These are phyloP conservation scores for Opisthocomus hoazin DNA, from an alignment of 2,113 vertebrate species.

Conservation along the genomic window DNA sequence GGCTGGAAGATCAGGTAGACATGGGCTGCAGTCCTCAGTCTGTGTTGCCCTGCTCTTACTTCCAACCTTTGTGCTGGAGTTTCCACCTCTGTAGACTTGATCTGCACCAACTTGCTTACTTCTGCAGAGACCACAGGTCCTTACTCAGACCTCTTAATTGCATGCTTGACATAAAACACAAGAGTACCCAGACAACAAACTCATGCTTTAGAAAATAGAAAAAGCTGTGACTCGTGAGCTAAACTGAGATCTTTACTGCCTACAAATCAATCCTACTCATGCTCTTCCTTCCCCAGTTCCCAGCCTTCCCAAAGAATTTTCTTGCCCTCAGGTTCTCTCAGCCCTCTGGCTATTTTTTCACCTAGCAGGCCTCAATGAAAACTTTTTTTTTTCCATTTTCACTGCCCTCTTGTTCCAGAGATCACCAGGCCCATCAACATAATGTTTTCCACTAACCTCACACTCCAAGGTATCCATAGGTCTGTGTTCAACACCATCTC, in stretches of 20 bases:
- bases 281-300: not conserved
- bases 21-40: not conserved
- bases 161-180: not conserved
- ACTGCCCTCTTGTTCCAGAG: not conserved
- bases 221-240: not conserved
- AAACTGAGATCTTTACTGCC: not conserved
- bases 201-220: not conserved
- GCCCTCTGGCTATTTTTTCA: not conserved
- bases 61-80: not conserved
- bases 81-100: not conserved
- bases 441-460: not conserved
- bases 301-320: not conserved
- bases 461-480: not conserved
- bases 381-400: not conserved
- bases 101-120: not conserved
- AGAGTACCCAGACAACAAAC: not conserved
- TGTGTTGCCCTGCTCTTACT: not conserved
- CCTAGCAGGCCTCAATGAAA: not conserved
- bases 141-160: not conserved
- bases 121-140: not conserved
- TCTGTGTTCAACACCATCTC: not conserved
- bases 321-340: not conserved
- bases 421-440: not conserved
- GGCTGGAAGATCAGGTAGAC: not conserved
- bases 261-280: not conserved